These are phyloP conservation scores for Drosophila erecta DNA, from an alignment of 1,140 invertebrate species.

Conservation along the genomic window DNA sequence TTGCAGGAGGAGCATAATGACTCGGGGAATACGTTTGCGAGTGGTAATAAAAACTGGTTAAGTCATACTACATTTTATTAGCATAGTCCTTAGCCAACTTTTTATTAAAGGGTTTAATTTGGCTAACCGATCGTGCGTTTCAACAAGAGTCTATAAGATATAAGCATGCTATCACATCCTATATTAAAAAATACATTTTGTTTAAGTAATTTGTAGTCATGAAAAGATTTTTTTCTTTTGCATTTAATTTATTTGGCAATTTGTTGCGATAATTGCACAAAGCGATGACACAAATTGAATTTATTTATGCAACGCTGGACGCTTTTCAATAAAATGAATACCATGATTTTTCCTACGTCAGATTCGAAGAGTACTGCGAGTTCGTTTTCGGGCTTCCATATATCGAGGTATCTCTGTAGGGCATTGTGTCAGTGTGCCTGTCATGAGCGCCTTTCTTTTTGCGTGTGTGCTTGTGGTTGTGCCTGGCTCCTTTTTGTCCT, in stretches of 20 bases:
- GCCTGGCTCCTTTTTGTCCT: slow-evolving; percentile 26
- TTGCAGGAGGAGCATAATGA: slow-evolving; percentile 54
- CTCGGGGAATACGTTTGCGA: slow-evolving; percentile 38
- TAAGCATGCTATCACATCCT: too few relatives aligned
- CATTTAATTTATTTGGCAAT: too few relatives aligned
- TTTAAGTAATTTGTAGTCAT: too few relatives aligned
- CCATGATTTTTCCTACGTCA: too few relatives aligned
- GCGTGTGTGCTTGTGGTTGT: slow-evolving; percentile 18
- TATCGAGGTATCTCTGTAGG: slow-evolving; percentile 5
- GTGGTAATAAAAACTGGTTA: slow-evolving; percentile 7
- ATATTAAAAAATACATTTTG: too few relatives aligned
- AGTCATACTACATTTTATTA: slow-evolving; percentile 5
- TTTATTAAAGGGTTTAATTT: not conserved
- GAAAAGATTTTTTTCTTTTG: too few relatives aligned
- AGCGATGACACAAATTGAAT: too few relatives aligned
- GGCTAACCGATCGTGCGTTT: too few relatives aligned
- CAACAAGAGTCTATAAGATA: too few relatives aligned
- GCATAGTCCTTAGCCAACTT: slow-evolving; percentile 8
- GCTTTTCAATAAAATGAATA: not conserved
- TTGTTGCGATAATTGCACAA: too few relatives aligned
- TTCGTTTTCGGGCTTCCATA: not conserved
- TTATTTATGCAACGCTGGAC: too few relatives aligned
- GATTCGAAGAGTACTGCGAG: slow-evolving; percentile 20
- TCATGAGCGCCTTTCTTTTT: slow-evolving; percentile 4
- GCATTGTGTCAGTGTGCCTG: slow-evolving; percentile 24